phyloP scores from a whole-genome alignment of 2,113 vertebrate species.

The Anhinga rufa region DNA sequence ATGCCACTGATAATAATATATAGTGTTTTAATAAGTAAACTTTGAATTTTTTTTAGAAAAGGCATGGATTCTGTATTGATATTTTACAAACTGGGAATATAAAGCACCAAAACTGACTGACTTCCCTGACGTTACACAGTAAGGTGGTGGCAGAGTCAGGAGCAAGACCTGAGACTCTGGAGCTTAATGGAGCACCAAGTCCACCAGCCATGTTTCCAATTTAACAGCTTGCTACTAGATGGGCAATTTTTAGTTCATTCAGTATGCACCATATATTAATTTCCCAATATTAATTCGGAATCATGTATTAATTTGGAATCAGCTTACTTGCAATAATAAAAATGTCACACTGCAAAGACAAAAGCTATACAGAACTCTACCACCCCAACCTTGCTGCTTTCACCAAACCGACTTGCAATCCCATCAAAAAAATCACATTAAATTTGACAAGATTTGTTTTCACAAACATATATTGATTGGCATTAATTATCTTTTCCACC shows the following conservation, averaged over 20 bases:
- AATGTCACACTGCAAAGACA: background rate
- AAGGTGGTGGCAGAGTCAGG: background rate
- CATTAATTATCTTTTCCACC: constrained; percentile 43
- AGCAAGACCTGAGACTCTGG: background rate
- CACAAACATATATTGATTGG: constrained; percentile 19
- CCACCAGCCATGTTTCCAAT: background rate
- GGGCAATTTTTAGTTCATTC: background rate
- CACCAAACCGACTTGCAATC: background rate
- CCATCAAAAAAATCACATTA: background rate
- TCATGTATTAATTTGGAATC: background rate
- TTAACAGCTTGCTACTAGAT: background rate
- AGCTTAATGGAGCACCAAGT: background rate
- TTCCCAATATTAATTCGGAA: background rate
- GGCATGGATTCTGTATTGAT: background rate
- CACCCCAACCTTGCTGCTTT: background rate
- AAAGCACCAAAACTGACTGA: background rate
- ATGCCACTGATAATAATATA: background rate
- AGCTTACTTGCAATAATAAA: background rate
- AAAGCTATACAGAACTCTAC: background rate
- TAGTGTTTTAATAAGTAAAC: background rate
- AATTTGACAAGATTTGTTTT: constrained; percentile 35
- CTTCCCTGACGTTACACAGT: background rate
- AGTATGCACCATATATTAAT: background rate
- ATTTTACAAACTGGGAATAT: background rate
- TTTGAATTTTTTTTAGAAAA: background rate